Percentiles rank a stretch among this genome's conserved stretches.
Evolutionary conservation across 2,113 vertebrate genomes (phyloP).

Genomic region (Paracanthobrama guichenoti): DNA sequence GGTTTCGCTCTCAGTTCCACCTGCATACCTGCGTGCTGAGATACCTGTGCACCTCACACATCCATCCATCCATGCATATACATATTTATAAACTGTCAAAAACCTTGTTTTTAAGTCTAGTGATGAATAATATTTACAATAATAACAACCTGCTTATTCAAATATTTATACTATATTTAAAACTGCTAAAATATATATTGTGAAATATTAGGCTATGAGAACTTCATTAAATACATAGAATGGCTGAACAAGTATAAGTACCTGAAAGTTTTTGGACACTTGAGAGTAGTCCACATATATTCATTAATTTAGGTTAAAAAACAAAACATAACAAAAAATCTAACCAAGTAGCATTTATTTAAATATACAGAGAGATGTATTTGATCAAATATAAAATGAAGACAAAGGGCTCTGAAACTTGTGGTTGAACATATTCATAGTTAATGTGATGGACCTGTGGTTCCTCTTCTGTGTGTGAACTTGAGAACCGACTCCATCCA

Average conservation of each 20-base stretch:
- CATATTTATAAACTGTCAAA: neutral
- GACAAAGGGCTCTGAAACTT: neutral
- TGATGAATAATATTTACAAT: neutral
- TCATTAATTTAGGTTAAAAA: neutral
- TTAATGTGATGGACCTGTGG: neutral
- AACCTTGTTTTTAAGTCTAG: neutral
- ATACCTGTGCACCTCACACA: neutral
- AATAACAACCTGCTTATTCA: too few relatives aligned
- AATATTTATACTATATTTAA: too few relatives aligned
- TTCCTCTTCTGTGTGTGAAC: neutral
- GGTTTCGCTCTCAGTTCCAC: conserved; percentile 43
- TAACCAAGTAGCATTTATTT: neutral
- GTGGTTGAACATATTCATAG: neutral
- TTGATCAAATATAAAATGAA: neutral
- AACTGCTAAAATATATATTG: neutral
- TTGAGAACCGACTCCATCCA: neutral
- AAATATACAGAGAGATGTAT: neutral
- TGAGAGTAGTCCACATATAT: neutral
- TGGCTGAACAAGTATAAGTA: neutral
- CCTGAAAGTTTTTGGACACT: neutral
- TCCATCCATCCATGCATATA: neutral
- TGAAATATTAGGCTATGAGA: neutral
- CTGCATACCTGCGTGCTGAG: conserved; percentile 56
- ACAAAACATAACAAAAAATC: neutral
- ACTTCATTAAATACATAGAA: neutral